Evolutionary conservation across 2,888 invertebrate species (phyloP).

Genomic region (Cybosia mesomella): DNA sequence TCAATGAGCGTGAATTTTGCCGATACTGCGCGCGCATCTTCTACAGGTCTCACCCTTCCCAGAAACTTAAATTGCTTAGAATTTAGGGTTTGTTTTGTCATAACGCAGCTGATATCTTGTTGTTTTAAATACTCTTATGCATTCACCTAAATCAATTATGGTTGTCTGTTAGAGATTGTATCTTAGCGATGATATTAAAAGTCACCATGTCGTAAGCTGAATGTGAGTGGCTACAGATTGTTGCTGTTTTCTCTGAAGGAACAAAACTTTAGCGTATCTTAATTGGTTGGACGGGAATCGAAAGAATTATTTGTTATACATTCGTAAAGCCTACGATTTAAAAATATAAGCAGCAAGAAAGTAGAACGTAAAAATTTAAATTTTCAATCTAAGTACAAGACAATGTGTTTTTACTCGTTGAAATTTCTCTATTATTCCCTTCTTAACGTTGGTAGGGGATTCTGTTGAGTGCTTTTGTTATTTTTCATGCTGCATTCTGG

Average conservation of each 20-base stretch:
- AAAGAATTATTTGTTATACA: neutral
- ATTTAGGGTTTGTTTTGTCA: neutral
- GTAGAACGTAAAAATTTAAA: constrained; percentile 20
- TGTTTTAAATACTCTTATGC: neutral
- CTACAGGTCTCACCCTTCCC: neutral
- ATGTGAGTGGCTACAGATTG: neutral
- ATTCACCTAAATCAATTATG: too few relatives aligned
- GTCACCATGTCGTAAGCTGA: neutral
- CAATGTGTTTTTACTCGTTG: constrained; percentile 50
- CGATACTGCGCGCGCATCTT: neutral
- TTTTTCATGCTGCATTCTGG: constrained; percentile 49
- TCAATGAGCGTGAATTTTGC: neutral
- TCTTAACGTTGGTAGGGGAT: constrained; percentile 48
- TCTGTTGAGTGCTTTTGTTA: constrained; percentile 55
- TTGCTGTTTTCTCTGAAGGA: neutral
- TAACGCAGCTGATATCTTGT: neutral
- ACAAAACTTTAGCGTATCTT: neutral
- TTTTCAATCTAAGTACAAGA: constrained; percentile 43
- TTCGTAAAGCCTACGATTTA: neutral
- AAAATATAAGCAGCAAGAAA: constrained; percentile 10
- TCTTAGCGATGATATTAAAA: neutral
- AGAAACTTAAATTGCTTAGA: neutral
- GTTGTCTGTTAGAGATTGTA: neutral
- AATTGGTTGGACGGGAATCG: neutral
- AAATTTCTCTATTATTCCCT: constrained; percentile 58